Evolutionary conservation across 2,888 invertebrate species (phyloP).

Genomic region (Mythimna ferrago): DNA sequence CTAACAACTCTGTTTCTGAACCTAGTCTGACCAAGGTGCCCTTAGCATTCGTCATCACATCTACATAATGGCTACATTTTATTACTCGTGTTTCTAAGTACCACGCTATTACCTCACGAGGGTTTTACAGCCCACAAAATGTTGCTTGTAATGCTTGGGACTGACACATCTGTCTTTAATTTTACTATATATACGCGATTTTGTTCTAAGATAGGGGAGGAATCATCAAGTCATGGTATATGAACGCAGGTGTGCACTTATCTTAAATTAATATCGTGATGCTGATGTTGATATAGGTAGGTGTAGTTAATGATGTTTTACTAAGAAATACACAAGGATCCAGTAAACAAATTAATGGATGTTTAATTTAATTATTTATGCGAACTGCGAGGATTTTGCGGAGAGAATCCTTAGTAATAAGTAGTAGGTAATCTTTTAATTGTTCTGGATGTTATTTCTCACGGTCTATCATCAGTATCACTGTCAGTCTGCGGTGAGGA

Average conservation of each 20-base stretch:
- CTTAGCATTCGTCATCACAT: constrained; percentile 54
- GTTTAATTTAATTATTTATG: constrained; percentile 56
- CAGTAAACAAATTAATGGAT: constrained; percentile 50
- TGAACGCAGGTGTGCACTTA: constrained; percentile 49
- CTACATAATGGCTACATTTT: constrained; percentile 49
- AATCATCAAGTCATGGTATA: constrained; percentile 44
- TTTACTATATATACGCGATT: constrained; percentile 34
- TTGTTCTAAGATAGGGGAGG: constrained; percentile 38
- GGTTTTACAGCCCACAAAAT: constrained; percentile 47
- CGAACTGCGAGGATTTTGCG: constrained; percentile 44
- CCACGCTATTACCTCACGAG: constrained; percentile 27
- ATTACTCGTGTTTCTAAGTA: constrained; percentile 53
- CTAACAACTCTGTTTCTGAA: neutral
- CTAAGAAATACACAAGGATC: constrained; percentile 58
- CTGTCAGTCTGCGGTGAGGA: constrained; percentile 6
- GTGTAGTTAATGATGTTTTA: constrained; percentile 46
- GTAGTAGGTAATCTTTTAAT: constrained; percentile 43
- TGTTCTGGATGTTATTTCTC: constrained; percentile 41
- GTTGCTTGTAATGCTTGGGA: constrained; percentile 46
- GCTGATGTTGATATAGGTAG: constrained; percentile 25
- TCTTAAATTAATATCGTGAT: constrained; percentile 48
- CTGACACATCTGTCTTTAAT: constrained; percentile 54
- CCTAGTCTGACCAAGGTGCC: constrained; percentile 20
- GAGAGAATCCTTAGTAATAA: constrained; percentile 33
- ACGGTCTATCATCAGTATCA: constrained; percentile 44